Conservation (phyloP, 1,140 invertebrate species). For the Planococcus citri region DNA sequence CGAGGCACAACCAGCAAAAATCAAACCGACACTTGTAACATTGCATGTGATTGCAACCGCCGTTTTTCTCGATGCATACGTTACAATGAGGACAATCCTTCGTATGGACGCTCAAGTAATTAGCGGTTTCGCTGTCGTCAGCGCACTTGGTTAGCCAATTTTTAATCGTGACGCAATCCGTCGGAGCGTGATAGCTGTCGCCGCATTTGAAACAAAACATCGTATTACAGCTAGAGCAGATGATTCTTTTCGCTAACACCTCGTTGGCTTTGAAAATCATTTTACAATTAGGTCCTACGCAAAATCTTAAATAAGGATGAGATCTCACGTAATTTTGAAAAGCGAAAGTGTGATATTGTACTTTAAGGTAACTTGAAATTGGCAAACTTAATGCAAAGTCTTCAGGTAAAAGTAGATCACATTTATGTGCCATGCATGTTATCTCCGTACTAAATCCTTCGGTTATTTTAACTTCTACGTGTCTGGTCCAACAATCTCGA, state of each 20-base stretch:
- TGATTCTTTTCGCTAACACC: constrained; percentile 61
- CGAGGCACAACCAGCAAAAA: constrained; percentile 99
- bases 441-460: constrained; percentile 73
- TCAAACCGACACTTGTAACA: constrained; percentile 97
- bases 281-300: constrained; percentile 92
- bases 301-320: constrained; percentile 81
- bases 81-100: constrained; percentile 98
- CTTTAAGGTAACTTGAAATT: constrained; percentile 44
- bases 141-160: constrained; percentile 98
- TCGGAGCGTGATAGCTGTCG: constrained; percentile 94
- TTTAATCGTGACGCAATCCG: constrained; percentile 89
- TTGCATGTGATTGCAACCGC: constrained; percentile 99
- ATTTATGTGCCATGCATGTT: constrained; percentile 91
- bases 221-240: constrained; percentile 64
- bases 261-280: constrained; percentile 66
- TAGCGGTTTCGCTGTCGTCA: constrained; percentile 97
- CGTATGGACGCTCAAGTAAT: constrained; percentile 96
- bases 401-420: constrained; percentile 81
- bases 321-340: constrained; percentile 94
- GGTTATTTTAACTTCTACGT: constrained; percentile 90
- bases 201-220: constrained; percentile 85
- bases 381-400: constrained; percentile 81
- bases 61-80: constrained; percentile 99
- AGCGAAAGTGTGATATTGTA: constrained; percentile 88
- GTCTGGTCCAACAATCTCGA: constrained; percentile 86